These are phyloP conservation scores for Murina feae DNA, from an alignment of 2,113 vertebrate genomes.

Conservation along the genomic window DNA sequence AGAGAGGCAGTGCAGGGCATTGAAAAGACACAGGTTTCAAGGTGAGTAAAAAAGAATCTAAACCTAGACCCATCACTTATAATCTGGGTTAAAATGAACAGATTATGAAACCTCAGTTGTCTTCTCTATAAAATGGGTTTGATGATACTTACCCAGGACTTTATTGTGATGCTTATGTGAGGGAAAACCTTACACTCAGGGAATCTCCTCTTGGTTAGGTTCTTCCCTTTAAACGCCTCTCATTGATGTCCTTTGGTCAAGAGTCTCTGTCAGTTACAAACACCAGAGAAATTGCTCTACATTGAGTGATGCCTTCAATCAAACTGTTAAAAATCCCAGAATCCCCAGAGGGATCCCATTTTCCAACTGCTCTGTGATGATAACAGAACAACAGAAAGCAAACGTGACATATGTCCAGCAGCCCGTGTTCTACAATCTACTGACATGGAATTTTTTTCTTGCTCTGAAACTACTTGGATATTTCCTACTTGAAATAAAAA, in stretches of 20 bases:
- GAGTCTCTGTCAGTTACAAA: background rate
- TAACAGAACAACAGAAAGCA: background rate
- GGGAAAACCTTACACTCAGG: background rate
- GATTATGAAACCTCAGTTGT: background rate
- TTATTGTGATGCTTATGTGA: background rate
- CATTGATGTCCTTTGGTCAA: background rate
- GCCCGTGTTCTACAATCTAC: background rate
- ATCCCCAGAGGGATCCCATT: background rate
- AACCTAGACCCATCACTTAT: background rate
- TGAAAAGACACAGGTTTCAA: background rate
- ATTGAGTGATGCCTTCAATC: background rate
- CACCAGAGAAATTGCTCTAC: background rate
- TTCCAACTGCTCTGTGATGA: background rate
- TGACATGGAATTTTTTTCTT: background rate
- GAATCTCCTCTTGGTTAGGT: background rate
- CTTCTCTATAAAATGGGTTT: background rate
- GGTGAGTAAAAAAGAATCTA: background rate
- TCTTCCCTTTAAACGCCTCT: background rate
- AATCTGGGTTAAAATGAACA: background rate
- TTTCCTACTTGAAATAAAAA: constrained; percentile 61
- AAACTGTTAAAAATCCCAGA: background rate
- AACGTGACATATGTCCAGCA: background rate
- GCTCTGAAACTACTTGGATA: background rate
- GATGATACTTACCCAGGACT: background rate
- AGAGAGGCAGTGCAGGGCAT: background rate